phyloP scores from a whole-genome alignment of 1,140 invertebrate genomes.

The Drosophila suzukii region DNA sequence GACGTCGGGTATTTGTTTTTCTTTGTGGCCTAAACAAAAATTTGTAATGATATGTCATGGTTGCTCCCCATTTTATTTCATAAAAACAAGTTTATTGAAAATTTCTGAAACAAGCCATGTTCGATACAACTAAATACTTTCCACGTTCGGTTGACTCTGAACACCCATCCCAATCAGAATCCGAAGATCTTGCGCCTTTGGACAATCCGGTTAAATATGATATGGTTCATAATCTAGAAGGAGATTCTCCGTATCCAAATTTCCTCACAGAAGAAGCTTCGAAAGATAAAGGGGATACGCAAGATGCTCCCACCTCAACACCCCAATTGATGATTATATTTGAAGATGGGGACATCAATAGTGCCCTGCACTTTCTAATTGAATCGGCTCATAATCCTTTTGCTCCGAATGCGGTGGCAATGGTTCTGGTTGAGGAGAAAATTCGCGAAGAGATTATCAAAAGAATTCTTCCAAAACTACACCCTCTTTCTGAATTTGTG shows the following conservation, averaged over 20 bases:
- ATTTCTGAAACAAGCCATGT: slow-evolving; percentile 9
- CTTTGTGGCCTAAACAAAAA: no score
- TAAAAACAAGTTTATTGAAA: no score
- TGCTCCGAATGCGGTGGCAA: slow-evolving; percentile 20
- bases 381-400: slow-evolving; percentile 59
- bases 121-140: slow-evolving; percentile 23
- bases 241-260: not conserved
- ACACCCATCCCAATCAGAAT: not conserved
- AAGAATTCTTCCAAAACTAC: slow-evolving; percentile 29
- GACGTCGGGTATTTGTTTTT: no score
- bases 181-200: not conserved
- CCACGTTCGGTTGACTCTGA: slow-evolving; percentile 23
- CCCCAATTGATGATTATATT: slow-evolving; percentile 66
- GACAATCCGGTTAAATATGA: slow-evolving; percentile 6
- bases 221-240: slow-evolving; percentile 9
- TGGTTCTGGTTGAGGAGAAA: slow-evolving; percentile 58
- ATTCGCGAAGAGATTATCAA: slow-evolving; percentile 37
- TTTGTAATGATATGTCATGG: no score
- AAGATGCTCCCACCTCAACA: not conserved
- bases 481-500: slow-evolving; percentile 5
- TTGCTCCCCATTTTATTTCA: no score
- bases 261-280: not conserved
- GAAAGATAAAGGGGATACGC: not conserved
- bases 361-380: slow-evolving; percentile 53
- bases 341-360: slow-evolving; percentile 57